Evolutionary conservation across 1,140 invertebrate species (phyloP).

Genomic region (Acyrthosiphon pisum): DNA sequence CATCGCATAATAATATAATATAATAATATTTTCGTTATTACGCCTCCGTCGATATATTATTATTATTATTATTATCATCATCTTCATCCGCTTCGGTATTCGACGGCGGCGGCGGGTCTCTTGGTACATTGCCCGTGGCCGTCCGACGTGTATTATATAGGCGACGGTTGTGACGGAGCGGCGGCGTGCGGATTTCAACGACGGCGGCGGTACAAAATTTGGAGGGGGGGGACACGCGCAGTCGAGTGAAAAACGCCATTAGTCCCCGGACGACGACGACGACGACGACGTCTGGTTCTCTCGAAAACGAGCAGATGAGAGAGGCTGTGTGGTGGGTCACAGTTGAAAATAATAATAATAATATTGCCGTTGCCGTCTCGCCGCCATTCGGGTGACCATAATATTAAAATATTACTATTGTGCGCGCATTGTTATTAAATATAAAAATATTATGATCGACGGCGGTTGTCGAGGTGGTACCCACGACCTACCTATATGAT

Average conservation of each 20-base stretch:
- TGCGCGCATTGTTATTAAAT: neutral
- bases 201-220: neutral
- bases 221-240: slow-evolving; percentile 32
- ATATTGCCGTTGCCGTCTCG: neutral
- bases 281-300: slow-evolving; percentile 12
- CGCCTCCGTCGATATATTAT: slow-evolving; percentile 1
- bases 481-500: neutral
- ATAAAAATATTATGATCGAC: neutral
- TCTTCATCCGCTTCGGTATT: neutral
- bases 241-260: slow-evolving; percentile 49
- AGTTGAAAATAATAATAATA: slow-evolving; percentile 39
- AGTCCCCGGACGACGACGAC: neutral
- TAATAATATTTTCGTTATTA: neutral
- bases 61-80: neutral
- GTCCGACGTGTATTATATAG: neutral
- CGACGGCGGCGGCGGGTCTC: neutral
- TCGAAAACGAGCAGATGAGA: neutral
- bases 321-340: neutral
- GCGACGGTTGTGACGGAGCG: neutral
- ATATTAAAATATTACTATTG: neutral
- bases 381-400: neutral
- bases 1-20: neutral
- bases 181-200: neutral
- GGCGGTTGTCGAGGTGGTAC: neutral
- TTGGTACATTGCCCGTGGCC: slow-evolving; percentile 37